phyloP scores from a whole-genome alignment of 92 coral and sea anemone genomes.

The Porites cylindrica region DNA sequence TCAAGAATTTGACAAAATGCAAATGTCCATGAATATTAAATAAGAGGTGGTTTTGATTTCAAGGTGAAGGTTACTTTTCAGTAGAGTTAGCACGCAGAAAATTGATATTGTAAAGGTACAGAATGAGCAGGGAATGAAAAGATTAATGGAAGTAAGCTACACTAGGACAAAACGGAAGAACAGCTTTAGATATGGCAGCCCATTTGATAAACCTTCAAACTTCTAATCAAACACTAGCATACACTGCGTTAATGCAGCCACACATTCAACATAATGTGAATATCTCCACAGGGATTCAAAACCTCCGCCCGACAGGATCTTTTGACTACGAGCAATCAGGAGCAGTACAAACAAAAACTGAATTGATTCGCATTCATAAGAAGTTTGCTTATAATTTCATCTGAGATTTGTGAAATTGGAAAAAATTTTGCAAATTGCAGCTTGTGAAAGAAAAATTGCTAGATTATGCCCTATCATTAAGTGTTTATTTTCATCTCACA shows the following conservation, averaged over 20 bases:
- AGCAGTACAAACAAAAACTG: neutral
- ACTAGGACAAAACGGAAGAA: neutral
- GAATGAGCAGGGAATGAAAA: neutral
- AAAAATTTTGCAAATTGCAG: slow-evolving; percentile 12
- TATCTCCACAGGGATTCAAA: neutral
- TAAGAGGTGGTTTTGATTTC: neutral
- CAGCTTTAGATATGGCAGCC: neutral
- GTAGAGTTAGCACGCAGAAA: neutral
- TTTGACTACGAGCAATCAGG: neutral
- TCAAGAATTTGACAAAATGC: slow-evolving; percentile 26
- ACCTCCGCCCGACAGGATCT: neutral
- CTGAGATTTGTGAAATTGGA: slow-evolving; percentile 1
- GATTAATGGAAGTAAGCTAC: neutral
- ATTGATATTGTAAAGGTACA: slow-evolving; percentile 4
- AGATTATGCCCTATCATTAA: neutral
- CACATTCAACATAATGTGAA: neutral
- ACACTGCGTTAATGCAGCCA: neutral
- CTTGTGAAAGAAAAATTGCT: neutral
- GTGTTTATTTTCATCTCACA: slow-evolving; percentile 16
- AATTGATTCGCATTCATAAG: slow-evolving; percentile 2
- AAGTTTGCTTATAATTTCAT: slow-evolving; percentile 20
- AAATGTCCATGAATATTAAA: slow-evolving; percentile 18
- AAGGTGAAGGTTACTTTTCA: slow-evolving; percentile 41
- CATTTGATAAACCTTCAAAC: neutral
- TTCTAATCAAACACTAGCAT: neutral